Evolutionary conservation across 1,140 invertebrate genomes (phyloP).

Genomic region (Antheraea mylitta): DNA sequence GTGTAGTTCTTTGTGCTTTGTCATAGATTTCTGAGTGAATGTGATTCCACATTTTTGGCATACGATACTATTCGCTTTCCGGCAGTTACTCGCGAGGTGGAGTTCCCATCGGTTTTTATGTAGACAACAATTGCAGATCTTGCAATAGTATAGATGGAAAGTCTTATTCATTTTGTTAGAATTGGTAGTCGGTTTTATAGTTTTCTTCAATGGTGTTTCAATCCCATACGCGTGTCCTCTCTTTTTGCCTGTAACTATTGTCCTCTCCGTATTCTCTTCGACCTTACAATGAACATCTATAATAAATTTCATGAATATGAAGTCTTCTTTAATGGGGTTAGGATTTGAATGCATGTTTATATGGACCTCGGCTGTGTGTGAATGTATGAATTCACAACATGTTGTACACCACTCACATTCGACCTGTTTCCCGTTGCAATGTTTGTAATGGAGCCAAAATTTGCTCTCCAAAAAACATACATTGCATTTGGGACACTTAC

Average conservation of each 20-base stretch:
- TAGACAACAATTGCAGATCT: background rate
- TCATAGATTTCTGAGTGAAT: background rate
- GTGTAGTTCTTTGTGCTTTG: slow-evolving; percentile 1
- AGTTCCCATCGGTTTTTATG: background rate
- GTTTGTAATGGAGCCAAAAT: slow-evolving; percentile 17
- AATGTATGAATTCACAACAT: slow-evolving; percentile 7
- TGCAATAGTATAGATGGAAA: slow-evolving; percentile 1
- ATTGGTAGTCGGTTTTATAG: background rate
- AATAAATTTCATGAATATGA: slow-evolving; percentile 13
- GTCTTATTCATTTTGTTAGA: background rate
- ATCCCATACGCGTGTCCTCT: background rate
- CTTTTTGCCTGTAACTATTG: background rate
- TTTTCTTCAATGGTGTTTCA: background rate
- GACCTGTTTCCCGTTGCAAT: background rate
- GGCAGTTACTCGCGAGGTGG: background rate
- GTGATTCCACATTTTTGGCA: background rate
- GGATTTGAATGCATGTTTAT: background rate
- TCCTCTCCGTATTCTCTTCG: background rate
- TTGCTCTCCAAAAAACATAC: slow-evolving; percentile 21
- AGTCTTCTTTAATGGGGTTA: slow-evolving; percentile 14
- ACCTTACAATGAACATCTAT: background rate
- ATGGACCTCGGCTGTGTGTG: background rate
- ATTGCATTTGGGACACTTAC: slow-evolving; percentile 28
- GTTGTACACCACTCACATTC: background rate
- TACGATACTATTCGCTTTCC: background rate